Conservation (phyloP, 2,113 vertebrate species). For the Tonatia bakeri region DNA sequence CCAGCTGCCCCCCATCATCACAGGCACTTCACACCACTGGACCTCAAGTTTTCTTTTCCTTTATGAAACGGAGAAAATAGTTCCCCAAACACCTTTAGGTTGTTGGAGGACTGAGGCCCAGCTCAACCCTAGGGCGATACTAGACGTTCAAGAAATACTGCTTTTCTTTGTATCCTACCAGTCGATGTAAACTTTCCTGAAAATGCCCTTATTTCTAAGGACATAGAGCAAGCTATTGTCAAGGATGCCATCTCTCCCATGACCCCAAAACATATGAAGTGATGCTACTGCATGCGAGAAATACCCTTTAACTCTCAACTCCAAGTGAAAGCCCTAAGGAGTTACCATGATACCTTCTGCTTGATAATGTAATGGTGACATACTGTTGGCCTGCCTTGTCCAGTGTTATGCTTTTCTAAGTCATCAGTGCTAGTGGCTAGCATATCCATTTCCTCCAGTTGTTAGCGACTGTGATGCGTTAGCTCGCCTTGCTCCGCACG, state of each 20-base stretch:
- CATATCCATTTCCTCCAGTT: background rate
- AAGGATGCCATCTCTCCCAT: background rate
- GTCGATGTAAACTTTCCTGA: background rate
- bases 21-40: too few species aligned
- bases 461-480: background rate
- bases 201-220: background rate
- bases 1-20: rapidly evolving
- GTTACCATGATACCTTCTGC: background rate
- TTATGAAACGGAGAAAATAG: background rate
- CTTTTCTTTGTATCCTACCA: background rate
- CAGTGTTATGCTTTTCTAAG: background rate
- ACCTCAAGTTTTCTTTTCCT: background rate
- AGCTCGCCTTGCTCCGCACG: background rate
- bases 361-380: background rate
- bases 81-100: too few species aligned
- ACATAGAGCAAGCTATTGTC: background rate
- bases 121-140: background rate
- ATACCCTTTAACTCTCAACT: background rate
- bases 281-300: background rate
- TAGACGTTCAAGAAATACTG: background rate
- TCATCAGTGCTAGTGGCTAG: background rate
- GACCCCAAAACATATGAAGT: background rate
- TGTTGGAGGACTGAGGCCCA: background rate
- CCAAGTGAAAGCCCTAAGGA: background rate
- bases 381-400: background rate